A percentile compares a stretch with the other conserved stretches of the same genome.
Evolutionary conservation across 2,888 invertebrate species (phyloP).

Genomic region (Brenthis hecate): DNA sequence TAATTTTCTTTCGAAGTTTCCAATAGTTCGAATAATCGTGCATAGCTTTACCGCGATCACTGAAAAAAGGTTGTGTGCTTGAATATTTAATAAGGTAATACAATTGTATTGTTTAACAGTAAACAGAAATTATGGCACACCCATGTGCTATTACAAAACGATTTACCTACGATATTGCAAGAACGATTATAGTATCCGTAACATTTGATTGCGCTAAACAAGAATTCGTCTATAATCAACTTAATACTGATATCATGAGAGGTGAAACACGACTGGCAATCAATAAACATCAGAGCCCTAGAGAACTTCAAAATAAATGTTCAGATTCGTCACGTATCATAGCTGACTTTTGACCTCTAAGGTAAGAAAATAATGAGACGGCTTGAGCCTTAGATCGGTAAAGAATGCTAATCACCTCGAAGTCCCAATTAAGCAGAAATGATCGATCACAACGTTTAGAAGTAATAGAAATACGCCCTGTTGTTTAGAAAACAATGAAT

Average conservation of each 20-base stretch:
- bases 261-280: constrained; percentile 51
- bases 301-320: constrained; percentile 24
- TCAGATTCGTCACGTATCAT: constrained; percentile 42
- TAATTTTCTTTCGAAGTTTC: too few species aligned
- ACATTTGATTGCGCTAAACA: constrained; percentile 28
- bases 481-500: constrained; percentile 59
- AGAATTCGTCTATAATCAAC: constrained; percentile 29
- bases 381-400: constrained; percentile 26
- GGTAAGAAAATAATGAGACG: constrained; percentile 38
- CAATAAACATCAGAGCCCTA: constrained; percentile 24
- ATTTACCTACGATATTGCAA: constrained; percentile 21
- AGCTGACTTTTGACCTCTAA: constrained; percentile 44
- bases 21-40: too few species aligned
- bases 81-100: neutral
- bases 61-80: too few species aligned
- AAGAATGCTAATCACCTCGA: constrained; percentile 27
- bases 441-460: constrained; percentile 38
- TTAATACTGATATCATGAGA: constrained; percentile 46
- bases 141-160: constrained; percentile 26
- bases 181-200: constrained; percentile 28
- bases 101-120: constrained; percentile 11
- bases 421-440: constrained; percentile 41
- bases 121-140: constrained; percentile 29
- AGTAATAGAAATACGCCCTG: constrained; percentile 32
- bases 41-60: too few species aligned